Conservation (phyloP, 1,140 invertebrate genomes). For the Andricus grossulariae region DNA sequence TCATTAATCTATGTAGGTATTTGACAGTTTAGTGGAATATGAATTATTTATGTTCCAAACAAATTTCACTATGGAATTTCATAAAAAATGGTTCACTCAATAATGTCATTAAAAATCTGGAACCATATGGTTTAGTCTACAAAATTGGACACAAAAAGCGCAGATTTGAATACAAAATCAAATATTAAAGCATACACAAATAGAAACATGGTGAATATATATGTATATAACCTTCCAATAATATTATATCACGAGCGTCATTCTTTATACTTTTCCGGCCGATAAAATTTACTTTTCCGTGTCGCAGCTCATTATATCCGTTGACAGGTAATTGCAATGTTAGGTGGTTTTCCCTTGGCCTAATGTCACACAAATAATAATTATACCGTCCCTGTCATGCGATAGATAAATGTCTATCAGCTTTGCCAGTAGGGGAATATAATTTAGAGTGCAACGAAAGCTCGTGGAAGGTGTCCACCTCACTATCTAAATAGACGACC, state of each 20-base stretch:
- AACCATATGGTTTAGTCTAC: no score
- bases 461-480: constrained; percentile 28
- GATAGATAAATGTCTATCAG: constrained; percentile 22
- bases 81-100: no score
- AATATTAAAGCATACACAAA: no score
- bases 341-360: constrained; percentile 24
- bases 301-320: neutral
- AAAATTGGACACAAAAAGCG: no score
- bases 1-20: no score
- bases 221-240: no score
- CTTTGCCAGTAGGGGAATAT: neutral
- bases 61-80: no score
- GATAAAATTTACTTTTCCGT: constrained; percentile 1
- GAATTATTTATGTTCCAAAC: no score
- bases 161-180: no score
- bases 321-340: constrained; percentile 22
- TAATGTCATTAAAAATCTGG: no score
- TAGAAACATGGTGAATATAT: no score
- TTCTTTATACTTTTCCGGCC: neutral
- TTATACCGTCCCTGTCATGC: constrained; percentile 12
- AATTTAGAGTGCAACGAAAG: constrained; percentile 8
- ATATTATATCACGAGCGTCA: neutral
- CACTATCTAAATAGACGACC: constrained; percentile 41
- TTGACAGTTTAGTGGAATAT: no score
- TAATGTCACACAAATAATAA: constrained; percentile 27